Base-by-base conservation (phyloP, 2,797 vertebrate genomes). In the Echeneis naucrates region DNA sequence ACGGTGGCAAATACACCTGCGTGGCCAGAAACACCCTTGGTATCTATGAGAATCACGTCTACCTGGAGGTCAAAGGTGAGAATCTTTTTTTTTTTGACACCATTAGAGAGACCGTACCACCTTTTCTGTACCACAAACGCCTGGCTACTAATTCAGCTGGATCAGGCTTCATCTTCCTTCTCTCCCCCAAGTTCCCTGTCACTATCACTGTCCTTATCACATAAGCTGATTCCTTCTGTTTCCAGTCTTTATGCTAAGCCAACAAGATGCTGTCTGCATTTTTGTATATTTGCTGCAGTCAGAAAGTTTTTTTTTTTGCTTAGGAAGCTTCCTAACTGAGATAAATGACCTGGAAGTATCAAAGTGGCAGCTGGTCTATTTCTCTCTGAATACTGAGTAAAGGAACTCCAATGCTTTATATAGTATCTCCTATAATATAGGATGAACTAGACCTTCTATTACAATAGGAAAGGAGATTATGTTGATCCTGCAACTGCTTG, bases 51-150 rank as follows among this genome's bases (percentile, higher is more conserved):
- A 99, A 99, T 83, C 96, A 97, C 16, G 92, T 98, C 60, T 93
- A 90, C 26, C 88, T 99, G 89, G 96, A 99, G 92, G 95, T 98
- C 88, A 99, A 99, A 96, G 98, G 98, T 99, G 89, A 96, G 93
- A 26, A 10, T 27, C 4, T 32, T 51, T 48, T 40, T 23, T n/a
- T n/a, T 30, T 30, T 30, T 30, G 30, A 30, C n/a, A n/a, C n/a
- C n/a, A n/a, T 30, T 3, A 30, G 30, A 48, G 32, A 33, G 32
- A 2, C 2, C 32, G 8, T 7, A 33, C 5, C 32, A 33, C 8
- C 6, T 7, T 7, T 33, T 33, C 8, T 8, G 7, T 33, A 33
- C 30, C 3, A 6, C 30, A 30, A 30, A 3, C 30, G 30, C 30
- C 30, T 30, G 30, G 30, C 3, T 30, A 30, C 6, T 6, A 30